Base-by-base conservation (phyloP, 2,888 invertebrate species). In the Belgica antarctica region DNA sequence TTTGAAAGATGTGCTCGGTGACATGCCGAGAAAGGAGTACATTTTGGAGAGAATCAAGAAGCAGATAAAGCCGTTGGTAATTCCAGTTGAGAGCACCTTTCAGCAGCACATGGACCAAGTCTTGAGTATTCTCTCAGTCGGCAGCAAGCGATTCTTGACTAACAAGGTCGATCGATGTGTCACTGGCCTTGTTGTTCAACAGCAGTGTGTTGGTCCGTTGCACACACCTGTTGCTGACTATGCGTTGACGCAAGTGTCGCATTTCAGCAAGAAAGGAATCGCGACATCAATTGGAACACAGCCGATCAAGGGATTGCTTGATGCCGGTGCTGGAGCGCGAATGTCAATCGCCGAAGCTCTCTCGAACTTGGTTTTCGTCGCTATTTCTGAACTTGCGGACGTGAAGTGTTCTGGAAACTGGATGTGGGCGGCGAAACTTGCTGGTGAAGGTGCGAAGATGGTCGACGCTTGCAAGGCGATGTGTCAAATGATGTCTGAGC, bases 401-500 rank as follows among this genome's bases (percentile, higher is more conserved):
- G 89, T 98, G 1, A 99, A 98, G 81, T 97, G 97, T 78, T 96
- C 95, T 46, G 98, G 94, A n/a, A 99, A 99, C 80, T 99, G 98
- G 98, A 99, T 99, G 99, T 99, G 98, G 98, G 90, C 96, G 0
- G 98, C 97, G 10, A 98, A 98, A 81, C 82, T 95, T 17, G 89
- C 91, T 0, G 93, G 91, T 0, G 97, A 96, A 78, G 98, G 97
- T 1, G 93, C 92, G 1, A 86, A 89, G 15, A 82, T 99, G 25
- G 90, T 89, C 72, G 88, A 88, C 72, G 94, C 98, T 0, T 97
- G 97, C 76, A 81, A 82, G 41, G 93, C 95, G 15, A 90, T 97
- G 86, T 95, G 96, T 77, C 81, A 82, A 1, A 84, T 94, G 1
- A 94, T 98, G 94, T 81, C 83, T 4, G 78, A 84, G 74, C 81